Percentiles rank a stretch among this genome's conserved stretches.
These are phyloP conservation scores for Pherbina coryleti DNA, from an alignment of 2,888 invertebrate genomes.

Conservation along the genomic window DNA sequence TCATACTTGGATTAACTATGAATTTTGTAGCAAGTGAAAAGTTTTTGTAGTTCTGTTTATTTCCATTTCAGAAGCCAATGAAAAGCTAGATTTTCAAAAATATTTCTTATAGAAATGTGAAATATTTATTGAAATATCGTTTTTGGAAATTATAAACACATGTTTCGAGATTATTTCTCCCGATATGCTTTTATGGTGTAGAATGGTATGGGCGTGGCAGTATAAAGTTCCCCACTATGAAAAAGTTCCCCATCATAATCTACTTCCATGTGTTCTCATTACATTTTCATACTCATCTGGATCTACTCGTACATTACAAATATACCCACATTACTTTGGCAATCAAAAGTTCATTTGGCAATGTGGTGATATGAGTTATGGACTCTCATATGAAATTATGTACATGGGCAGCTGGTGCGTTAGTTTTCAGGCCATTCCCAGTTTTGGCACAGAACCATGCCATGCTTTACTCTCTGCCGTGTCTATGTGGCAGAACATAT, in stretches of 20 bases:
- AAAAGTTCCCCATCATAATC: neutral
- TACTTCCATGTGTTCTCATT: conserved; percentile 6
- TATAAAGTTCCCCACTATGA: no score
- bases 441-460: neutral
- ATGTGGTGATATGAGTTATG: conserved; percentile 54
- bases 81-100: no score
- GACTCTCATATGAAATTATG: conserved; percentile 44
- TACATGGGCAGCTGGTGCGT: conserved; percentile 35
- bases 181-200: no score
- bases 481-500: conserved; percentile 12
- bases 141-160: no score
- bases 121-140: no score
- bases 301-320: neutral
- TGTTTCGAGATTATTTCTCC: no score
- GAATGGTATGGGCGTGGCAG: no score
- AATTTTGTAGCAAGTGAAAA: no score
- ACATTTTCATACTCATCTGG: conserved; percentile 22
- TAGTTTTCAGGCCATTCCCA: conserved; percentile 19
- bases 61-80: no score
- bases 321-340: conserved; percentile 36
- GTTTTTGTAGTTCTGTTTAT: no score
- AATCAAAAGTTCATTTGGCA: conserved; percentile 55
- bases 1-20: no score
- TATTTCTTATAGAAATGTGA: no score
- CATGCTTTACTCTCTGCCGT: neutral